Base-by-base conservation (phyloP, 2,113 vertebrate genomes). In the Orthonyx spaldingii region DNA sequence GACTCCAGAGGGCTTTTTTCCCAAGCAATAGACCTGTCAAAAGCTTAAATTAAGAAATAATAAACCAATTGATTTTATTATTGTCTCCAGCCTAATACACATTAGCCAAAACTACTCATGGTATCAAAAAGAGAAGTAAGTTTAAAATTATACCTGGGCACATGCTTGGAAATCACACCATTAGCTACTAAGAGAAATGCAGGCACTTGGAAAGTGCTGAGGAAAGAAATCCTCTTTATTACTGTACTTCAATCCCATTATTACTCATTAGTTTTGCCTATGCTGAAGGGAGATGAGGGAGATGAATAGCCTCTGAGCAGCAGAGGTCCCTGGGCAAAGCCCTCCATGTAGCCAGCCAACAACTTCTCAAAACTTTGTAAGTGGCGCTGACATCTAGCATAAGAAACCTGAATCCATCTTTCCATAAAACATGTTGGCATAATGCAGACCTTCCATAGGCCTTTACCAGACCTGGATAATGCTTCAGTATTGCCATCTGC, bases 331-430 rank as follows among this genome's bases (percentile, higher is more conserved):
- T 53, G 41, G 26, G 30, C n/a, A 74, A 74, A 94, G 19, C 12
- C 9, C 17, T 68, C 18, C 39, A 42, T 1, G 2, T 41, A 47
- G 6, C 15, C 30, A 77, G 14, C 21, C 47, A 60, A n/a, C 22
- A 89, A 13, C 9, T 64, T 44, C 49, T 82, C 57, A 39, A 35
- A 64, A 5, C 41, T 85, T 64, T 66, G 14, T 10, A 15, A 18
- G 22, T 16, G 16, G 9, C 52, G 16, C 26, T 52, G 46, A 39
- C 20, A 65, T 60, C 4, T 0, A 2, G 23, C 42, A 60, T 3
- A 32, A 84, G 32, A 1, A 1, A 39, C 11, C 17, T 30, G 17
- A 56, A 66, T 52, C 20, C 27, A 14, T 28, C 16, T 57, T 94
- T 42, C 49, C 8, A 4, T 60, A 60, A 64, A 83, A 49, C 2